phyloP scores from a whole-genome alignment of 2,113 vertebrate species.

The Silurus meridionalis region DNA sequence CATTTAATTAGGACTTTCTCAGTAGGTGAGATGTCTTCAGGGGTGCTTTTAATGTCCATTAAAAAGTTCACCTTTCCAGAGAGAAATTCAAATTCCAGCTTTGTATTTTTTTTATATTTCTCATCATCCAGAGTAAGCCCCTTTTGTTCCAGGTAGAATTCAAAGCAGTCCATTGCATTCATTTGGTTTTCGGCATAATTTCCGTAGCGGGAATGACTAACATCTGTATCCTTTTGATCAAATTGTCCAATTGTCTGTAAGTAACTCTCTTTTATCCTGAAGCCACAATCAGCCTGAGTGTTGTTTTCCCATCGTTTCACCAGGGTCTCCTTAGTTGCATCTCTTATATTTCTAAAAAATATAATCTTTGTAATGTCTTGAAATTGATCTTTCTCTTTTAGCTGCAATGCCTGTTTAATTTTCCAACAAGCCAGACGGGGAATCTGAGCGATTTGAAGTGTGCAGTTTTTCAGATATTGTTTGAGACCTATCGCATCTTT shows the following conservation, averaged over 20 bases:
- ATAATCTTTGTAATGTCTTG: conserved; percentile 37
- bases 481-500: conserved; percentile 29
- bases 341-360: conserved; percentile 44
- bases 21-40: not conserved
- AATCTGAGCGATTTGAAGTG: conserved; percentile 8
- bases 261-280: conserved; percentile 45
- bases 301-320: conserved; percentile 24
- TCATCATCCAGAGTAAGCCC: not conserved
- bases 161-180: conserved; percentile 38
- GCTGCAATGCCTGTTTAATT: conserved; percentile 30
- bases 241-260: too few species aligned
- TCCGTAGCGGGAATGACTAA: too few species aligned
- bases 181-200: not conserved
- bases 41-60: not conserved
- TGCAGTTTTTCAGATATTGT: conserved; percentile 37
- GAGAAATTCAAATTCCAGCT: conserved; percentile 48
- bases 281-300: conserved; percentile 13
- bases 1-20: conserved; percentile 51
- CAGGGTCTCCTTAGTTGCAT: not conserved
- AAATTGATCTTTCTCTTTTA: not conserved
- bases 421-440: conserved; percentile 48
- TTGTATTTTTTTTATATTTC: conserved; percentile 32
- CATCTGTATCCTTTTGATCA: too few species aligned
- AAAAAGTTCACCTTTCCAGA: conserved; percentile 47
- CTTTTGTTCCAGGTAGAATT: conserved; percentile 39